Evolutionary conservation across 2,888 invertebrate genomes (phyloP).

Genomic region (Augiades crinisus): DNA sequence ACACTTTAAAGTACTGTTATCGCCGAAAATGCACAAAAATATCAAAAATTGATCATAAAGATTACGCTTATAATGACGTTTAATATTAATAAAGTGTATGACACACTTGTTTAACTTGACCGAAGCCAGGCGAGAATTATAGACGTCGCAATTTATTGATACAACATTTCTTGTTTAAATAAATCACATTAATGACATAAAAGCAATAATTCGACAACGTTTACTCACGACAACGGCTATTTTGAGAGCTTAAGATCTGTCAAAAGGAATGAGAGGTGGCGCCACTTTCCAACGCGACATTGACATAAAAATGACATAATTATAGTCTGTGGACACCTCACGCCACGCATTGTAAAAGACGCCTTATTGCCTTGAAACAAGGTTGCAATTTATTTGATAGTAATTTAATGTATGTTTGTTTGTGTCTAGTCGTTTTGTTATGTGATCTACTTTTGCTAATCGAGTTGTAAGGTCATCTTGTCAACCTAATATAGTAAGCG

Average conservation of each 20-base stretch:
- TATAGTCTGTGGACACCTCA: neutral
- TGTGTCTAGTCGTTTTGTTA: conserved; percentile 2
- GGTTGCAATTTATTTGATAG: neutral
- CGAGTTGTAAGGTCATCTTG: neutral
- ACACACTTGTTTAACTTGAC: neutral
- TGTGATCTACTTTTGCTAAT: conserved; percentile 17
- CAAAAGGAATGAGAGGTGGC: conserved; percentile 8
- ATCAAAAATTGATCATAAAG: neutral
- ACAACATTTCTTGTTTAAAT: neutral
- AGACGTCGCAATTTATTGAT: neutral
- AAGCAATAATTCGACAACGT: neutral
- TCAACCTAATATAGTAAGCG: conserved; percentile 1
- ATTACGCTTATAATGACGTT: neutral
- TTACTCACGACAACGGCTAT: neutral
- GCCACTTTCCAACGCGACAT: conserved; percentile 8
- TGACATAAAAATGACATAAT: conserved; percentile 12
- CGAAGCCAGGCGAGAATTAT: neutral
- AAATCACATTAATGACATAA: conserved; percentile 3
- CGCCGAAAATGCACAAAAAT: neutral
- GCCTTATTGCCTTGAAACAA: neutral
- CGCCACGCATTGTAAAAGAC: neutral
- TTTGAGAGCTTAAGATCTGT: neutral
- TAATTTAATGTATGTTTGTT: neutral
- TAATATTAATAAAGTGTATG: neutral
- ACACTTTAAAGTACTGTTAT: conserved; percentile 6